Conservation (phyloP, 2,113 vertebrate genomes). For the Marmota monax region DNA sequence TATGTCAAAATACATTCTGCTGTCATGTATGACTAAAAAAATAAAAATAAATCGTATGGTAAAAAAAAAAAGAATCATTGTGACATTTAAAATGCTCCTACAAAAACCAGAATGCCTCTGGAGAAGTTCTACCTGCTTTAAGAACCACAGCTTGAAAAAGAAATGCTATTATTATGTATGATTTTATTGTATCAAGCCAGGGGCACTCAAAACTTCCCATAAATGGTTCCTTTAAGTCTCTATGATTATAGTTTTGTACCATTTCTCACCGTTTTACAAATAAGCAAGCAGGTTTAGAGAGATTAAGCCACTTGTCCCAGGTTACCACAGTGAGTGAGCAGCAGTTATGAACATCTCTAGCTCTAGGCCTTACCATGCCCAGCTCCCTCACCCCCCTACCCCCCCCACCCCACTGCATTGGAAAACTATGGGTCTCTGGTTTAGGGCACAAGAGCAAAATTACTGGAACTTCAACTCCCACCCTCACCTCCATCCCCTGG, state of each 20-base stretch:
- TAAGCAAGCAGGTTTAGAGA: neutral
- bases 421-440: neutral
- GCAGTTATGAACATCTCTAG: neutral
- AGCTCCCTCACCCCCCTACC: neutral
- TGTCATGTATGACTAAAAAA: no score
- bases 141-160: slow-evolving; percentile 31
- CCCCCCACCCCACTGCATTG: neutral
- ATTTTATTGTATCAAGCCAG: neutral
- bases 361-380: neutral
- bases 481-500: neutral
- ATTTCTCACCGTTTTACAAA: neutral
- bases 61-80: neutral
- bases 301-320: neutral
- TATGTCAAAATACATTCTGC: no score
- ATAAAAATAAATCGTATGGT: no score
- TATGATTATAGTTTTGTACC: neutral
- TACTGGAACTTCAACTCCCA: neutral
- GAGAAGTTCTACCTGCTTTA: neutral
- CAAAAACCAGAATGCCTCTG: neutral
- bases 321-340: neutral
- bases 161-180: neutral
- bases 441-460: neutral
- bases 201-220: neutral
- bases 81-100: neutral
- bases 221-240: neutral